Evolutionary conservation across 2,797 vertebrate genomes (phyloP), one percentile per base, ranked within the genome.

Genomic region (Etheostoma perlongum): DNA sequence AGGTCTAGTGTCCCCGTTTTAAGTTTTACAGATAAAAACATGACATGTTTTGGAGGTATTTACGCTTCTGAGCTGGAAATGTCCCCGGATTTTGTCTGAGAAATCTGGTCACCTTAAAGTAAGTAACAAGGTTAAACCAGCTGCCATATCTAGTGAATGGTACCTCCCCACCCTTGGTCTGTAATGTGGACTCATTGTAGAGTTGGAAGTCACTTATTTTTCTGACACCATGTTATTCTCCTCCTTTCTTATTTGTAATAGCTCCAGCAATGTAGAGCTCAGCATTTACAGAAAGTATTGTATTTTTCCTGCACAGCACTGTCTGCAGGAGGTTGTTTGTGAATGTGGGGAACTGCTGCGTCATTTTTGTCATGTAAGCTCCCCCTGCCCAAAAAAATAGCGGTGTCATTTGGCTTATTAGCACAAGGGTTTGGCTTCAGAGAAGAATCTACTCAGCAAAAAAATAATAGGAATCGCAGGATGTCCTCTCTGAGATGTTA

Each of bases 321-420:
- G 46, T 76, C 76, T 81, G 79, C 23, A 51, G 74, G 48, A 74
- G 57, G 74, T 76, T 80, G 75, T 89, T 87, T 86, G 82, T 72
- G 79, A 83, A 78, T 85, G 76, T 80, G 75, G 53, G 67, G 30
- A 85, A 76, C 53, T 54, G 78, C 79, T 68, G 78, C 61, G 83
- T 74, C 83, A 61, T 86, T 90, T 82, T 85, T 71, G 54, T 74
- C 75, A 78, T 47, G 33, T 27, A 9, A 70, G 36, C 54, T 42
- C 64, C 53, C 49, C 75, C 64, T 47, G 53, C 75, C 18, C 3
- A 14, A 13, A n/a, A 49, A 80, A 75, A 63, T 72, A 57, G 54
- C 10, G 18, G 63, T 65, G 83, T 81, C 84, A 79, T 86, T 77
- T 67, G 68, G 86, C 85, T 88, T 82, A 89, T 91, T 90, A 91